These are phyloP conservation scores for Trypoxylus dichotomus DNA, from an alignment of 1,140 invertebrate genomes.

Conservation along the genomic window DNA sequence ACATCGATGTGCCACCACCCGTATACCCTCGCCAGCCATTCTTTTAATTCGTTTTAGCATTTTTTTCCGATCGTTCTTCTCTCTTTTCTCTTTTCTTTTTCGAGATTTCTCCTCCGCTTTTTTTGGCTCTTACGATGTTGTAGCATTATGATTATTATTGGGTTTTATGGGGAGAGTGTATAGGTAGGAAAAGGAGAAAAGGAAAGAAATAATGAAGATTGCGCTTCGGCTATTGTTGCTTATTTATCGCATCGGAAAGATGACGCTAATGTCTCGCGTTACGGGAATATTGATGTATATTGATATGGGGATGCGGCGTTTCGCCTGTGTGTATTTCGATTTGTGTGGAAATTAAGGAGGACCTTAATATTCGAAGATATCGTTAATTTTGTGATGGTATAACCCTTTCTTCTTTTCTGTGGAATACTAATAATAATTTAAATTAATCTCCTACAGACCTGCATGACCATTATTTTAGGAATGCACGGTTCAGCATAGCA, in stretches of 20 bases:
- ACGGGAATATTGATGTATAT: slow-evolving; percentile 7
- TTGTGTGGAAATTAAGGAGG: slow-evolving; percentile 17
- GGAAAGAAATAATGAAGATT: background rate
- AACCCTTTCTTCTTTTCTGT: background rate
- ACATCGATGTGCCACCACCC: background rate
- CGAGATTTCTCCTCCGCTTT: background rate
- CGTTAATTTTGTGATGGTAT: slow-evolving; percentile 1
- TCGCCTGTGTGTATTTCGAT: background rate
- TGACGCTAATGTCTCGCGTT: background rate
- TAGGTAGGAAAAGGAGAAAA: background rate
- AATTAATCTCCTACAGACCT: background rate
- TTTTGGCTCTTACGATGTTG: background rate
- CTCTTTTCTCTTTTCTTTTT: background rate
- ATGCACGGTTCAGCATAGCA: background rate
- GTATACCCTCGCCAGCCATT: background rate
- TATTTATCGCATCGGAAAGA: slow-evolving; percentile 11
- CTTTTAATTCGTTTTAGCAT: slow-evolving; percentile 18
- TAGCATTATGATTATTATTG: slow-evolving; percentile 8
- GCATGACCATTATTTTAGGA: background rate
- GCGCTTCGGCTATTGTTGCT: background rate
- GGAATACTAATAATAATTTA: background rate
- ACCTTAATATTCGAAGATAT: background rate
- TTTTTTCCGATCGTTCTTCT: slow-evolving; percentile 2
- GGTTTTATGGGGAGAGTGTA: background rate
- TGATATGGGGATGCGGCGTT: background rate